phyloP scores from a whole-genome alignment of 2,113 vertebrate species.

The Baryphthengus martii region DNA sequence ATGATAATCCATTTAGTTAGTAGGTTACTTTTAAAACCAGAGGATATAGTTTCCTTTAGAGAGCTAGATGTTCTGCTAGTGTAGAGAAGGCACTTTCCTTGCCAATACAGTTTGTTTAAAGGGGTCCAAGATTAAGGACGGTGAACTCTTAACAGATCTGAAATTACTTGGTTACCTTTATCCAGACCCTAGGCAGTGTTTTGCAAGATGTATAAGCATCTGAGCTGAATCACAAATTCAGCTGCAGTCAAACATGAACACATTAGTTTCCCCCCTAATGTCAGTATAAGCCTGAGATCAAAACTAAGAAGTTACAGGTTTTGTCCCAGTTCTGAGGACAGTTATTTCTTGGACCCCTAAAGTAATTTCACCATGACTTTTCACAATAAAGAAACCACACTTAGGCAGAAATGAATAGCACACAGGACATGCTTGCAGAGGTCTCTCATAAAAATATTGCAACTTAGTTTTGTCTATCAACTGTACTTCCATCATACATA shows the following conservation, averaged over 20 bases:
- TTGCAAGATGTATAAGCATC: neutral
- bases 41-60: neutral
- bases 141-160: neutral
- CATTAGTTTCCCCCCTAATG: neutral
- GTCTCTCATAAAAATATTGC: slow-evolving; percentile 75
- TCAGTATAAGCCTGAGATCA: neutral
- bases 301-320: neutral
- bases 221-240: neutral
- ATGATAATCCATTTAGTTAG: neutral
- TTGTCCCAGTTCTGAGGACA: neutral
- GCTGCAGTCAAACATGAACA: neutral
- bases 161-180: neutral
- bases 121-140: slow-evolving; percentile 29
- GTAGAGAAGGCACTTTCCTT: neutral
- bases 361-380: neutral
- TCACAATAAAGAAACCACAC: slow-evolving; percentile 40
- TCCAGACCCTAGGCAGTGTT: neutral
- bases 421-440: slow-evolving; percentile 74
- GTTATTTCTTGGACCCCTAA: slow-evolving; percentile 33
- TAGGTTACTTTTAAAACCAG: neutral
- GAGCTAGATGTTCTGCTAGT: neutral
- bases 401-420: slow-evolving; percentile 53
- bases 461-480: slow-evolving; percentile 50
- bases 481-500: slow-evolving; percentile 23
- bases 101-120: slow-evolving; percentile 21